These are phyloP conservation scores for Mustela lutreola DNA, from an alignment of 2,113 vertebrate species.

Conservation along the genomic window DNA sequence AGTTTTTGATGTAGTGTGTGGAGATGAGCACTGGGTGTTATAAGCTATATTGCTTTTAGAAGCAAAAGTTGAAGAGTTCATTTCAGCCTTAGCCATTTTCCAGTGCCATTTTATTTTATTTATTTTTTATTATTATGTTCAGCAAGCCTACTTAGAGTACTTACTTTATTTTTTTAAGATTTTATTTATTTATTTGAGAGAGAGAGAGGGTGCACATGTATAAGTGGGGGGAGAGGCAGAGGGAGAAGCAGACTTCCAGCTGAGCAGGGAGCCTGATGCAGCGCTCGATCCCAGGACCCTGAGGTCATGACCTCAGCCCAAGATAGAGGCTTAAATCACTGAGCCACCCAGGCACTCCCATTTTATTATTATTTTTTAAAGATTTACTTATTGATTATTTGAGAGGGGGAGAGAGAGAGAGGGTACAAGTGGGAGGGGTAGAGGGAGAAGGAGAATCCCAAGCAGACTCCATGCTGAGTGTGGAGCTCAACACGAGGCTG, in stretches of 20 bases:
- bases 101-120: not conserved
- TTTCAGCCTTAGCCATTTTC: not conserved
- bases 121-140: too few species aligned
- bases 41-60: not conserved
- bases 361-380: not conserved
- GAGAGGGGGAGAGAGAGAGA: not conserved
- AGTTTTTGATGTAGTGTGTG: too few species aligned
- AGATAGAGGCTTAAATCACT: not conserved
- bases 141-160: too few species aligned
- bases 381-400: not conserved
- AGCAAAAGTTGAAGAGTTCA: not conserved
- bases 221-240: not conserved
- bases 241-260: not conserved
- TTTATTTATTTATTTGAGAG: not conserved
- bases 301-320: not conserved
- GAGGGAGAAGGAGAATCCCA: not conserved
- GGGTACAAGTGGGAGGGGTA: not conserved
- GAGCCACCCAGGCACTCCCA: not conserved
- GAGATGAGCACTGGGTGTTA: too few species aligned
- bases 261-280: not conserved
- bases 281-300: too few species aligned
- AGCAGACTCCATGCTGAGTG: not conserved
- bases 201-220: not conserved
- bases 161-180: not conserved
- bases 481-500: not conserved